Evolutionary conservation across 2,888 invertebrate genomes (phyloP), one percentile per base, ranked within the genome.

Genomic region (Podabrus alpinus): DNA sequence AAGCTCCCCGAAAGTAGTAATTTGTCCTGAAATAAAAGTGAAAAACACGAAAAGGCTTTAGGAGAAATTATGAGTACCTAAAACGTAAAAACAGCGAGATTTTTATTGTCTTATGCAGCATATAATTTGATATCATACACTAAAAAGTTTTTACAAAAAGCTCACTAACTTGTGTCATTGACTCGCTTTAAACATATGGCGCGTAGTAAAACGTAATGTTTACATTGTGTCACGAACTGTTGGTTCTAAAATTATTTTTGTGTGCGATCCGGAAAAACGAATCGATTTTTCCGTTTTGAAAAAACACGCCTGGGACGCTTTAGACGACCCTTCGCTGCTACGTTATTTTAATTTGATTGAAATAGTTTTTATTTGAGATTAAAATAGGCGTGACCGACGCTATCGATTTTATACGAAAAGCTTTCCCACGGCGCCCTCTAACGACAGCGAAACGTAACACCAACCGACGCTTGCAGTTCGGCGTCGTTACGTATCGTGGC

Each of bases 321-420:
- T 59, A 19, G 17, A 64, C 29, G 17, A 64, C 29, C 62, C 45
- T 64, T 25, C 11, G 59, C 70, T 64, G 61, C 64, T 59, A 69
- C 64, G 25, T 69, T 73, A 66, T 66, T 61, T 29, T 73, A 61
- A 59, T 69, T 66, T 69, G 29, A 45, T 45, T 45, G 17, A 64
- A 64, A 64, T 64, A 19, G 62, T 60, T 78, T 81, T 71, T 71
- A 71, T 70, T 71, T 45, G 66, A 59, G 81, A 80, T 74, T 76
- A 76, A 75, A 76, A 81, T 81, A 80, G 83, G 81, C 83, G 83
- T 83, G 81, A 79, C 80, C 83, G 71, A 68, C 68, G 70, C 64
- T 83, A 85, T 85, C 84, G 84, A 85, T 84, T 81, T 78, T 11
- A 19, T 64, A 16, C 15, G 73, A 59, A 75, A 75, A 79, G 73